These are phyloP conservation scores for Synergus laeviventris DNA, from an alignment of 2,888 invertebrate species.

Conservation along the genomic window DNA sequence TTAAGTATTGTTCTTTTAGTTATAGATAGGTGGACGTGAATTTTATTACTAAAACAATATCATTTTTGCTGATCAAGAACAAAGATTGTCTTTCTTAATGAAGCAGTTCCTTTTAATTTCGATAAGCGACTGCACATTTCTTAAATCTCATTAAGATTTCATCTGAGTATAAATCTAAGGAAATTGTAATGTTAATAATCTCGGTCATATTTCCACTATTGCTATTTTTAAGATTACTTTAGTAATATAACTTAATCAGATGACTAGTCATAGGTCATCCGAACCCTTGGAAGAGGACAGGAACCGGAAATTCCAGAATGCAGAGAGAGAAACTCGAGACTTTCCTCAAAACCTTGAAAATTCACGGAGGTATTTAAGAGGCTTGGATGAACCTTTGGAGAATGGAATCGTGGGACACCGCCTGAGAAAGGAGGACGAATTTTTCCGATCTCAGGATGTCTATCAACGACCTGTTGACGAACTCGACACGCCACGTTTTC, in stretches of 20 bases:
- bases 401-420: constrained; percentile 28
- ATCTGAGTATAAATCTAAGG: background rate
- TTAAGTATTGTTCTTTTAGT: constrained; percentile 4
- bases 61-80: no score
- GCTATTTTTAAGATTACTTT: background rate
- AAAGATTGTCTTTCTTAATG: background rate
- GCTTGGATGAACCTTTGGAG: constrained; percentile 41
- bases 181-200: background rate
- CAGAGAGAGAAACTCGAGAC: constrained; percentile 65
- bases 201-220: constrained; percentile 21
- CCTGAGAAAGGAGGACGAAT: constrained; percentile 54
- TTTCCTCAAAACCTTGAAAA: constrained; percentile 68
- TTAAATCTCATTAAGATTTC: background rate
- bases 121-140: background rate
- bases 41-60: no score
- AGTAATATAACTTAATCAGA: constrained; percentile 26
- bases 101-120: background rate
- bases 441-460: constrained; percentile 67
- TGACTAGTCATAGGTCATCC: constrained; percentile 35
- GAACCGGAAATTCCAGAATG: constrained; percentile 53
- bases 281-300: constrained; percentile 42
- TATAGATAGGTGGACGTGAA: background rate
- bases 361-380: constrained; percentile 43
- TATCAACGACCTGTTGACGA: constrained; percentile 71
- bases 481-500: constrained; percentile 71